Base-by-base conservation (phyloP, 2,888 invertebrate species). In the Morpho helenor region DNA sequence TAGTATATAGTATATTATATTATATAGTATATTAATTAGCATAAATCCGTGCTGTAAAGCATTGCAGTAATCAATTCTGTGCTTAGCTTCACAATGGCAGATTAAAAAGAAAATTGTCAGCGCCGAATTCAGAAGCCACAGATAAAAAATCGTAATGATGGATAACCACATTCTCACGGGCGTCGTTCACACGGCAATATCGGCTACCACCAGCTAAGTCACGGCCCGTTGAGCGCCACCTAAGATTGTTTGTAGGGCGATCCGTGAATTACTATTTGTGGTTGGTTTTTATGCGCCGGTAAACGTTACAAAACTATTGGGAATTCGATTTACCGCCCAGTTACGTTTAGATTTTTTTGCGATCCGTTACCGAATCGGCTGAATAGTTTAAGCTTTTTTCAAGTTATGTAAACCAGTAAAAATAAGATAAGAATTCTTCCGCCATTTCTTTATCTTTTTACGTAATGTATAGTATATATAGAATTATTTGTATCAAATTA, bases 91-190 rank as follows among this genome's bases (percentile, higher is more conserved):
- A 57, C 49, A 51, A 56, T 40, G 3, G n/a, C 9, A 10, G 7
- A 23, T 8, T 49, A 8, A 49, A 46, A 52, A 46, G 8, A 45
- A 45, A 46, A 53, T 47, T 41, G 53, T 23, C 52, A 48, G 48
- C 16, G 10, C 54, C 54, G 31, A 54, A 54, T 48, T 54, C 54
- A 41, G 48, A 22, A 54, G 54, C 54, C 54, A 54, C 54, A 54
- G 54, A 48, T 54, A 48, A 48, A 54, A 51, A 40, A 46, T 42
- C 49, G 53, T 48, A 31, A 59, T 49, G 49, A 45, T 23, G n/a
- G 55, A 48, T 63, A 67, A 86, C 87, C 84, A 80, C 85, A 82
- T 84, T 85, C 85, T 82, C 85, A 85, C 85, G 84, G 76, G 64
- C 62, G 56, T 58, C 63, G 75, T 83, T 84, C 83, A 82, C 85